Conservation (phyloP, 2,888 invertebrate species). For the Drosophila algonquin region DNA sequence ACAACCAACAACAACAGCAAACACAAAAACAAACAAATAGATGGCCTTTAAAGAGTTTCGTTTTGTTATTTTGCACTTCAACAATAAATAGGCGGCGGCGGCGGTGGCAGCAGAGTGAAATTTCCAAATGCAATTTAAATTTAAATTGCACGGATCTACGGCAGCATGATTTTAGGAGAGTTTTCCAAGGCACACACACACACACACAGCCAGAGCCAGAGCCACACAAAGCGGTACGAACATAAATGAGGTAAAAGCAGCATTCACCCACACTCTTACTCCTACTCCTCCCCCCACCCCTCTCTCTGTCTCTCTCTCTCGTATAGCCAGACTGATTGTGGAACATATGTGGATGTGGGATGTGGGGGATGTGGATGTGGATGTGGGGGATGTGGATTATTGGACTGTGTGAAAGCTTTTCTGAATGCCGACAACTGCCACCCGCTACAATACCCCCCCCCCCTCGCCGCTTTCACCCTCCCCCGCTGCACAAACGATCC, state of each 20-base stretch:
- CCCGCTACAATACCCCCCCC: conserved; percentile 13
- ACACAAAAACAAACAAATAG: conserved; percentile 17
- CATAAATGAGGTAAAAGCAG: conserved; percentile 63
- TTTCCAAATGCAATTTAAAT: conserved; percentile 74
- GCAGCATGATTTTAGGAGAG: conserved; percentile 76
- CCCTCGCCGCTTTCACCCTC: background rate
- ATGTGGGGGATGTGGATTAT: conserved; percentile 73
- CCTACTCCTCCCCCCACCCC: background rate
- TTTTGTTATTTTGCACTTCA: conserved; percentile 18
- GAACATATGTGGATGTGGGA: conserved; percentile 69
- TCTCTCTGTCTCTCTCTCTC: conserved; percentile 3
- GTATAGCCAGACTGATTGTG: conserved; percentile 36
- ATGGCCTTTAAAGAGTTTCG: conserved; percentile 34
- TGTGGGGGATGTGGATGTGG: conserved; percentile 77
- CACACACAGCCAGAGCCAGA: no score
- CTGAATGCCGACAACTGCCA: conserved; percentile 30
- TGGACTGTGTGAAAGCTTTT: conserved; percentile 57
- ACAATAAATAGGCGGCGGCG: conserved; percentile 35
- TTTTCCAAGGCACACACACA: conserved; percentile 46
- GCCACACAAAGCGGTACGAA: conserved; percentile 15
- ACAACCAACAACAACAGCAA: conserved; percentile 7
- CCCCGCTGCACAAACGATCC: conserved; percentile 21
- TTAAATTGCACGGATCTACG: conserved; percentile 81
- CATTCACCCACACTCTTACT: conserved; percentile 1
- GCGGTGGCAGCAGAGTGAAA: conserved; percentile 37